Evolutionary conservation across 2,888 invertebrate genomes (phyloP).

Genomic region (Mythimna lalbum): DNA sequence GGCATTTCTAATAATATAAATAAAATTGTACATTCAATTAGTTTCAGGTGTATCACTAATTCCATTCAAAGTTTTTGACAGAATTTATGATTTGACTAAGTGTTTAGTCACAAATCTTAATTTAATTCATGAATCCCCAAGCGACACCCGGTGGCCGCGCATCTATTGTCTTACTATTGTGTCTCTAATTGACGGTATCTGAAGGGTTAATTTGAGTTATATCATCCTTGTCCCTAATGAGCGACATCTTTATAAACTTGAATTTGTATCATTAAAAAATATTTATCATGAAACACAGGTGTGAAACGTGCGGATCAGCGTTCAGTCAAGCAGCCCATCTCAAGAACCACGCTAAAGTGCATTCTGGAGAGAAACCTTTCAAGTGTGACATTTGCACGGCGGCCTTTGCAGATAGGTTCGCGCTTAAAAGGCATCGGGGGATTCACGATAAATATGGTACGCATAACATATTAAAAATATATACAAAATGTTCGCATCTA

Average conservation of each 20-base stretch:
- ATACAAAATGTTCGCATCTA: background rate
- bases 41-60: too few relatives aligned
- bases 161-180: too few relatives aligned
- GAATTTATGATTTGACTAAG: too few relatives aligned
- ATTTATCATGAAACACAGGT: conserved; percentile 85
- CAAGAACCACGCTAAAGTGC: conserved; percentile 96
- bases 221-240: too few relatives aligned
- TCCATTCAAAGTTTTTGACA: too few relatives aligned
- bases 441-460: conserved; percentile 97
- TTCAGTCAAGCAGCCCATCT: conserved; percentile 97
- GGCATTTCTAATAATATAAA: too few relatives aligned
- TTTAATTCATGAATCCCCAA: too few relatives aligned
- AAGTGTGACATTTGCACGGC: conserved; percentile 96
- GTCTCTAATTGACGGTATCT: too few relatives aligned
- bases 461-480: conserved; percentile 12
- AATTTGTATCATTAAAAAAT: background rate
- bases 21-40: too few relatives aligned
- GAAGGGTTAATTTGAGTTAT: too few relatives aligned
- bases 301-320: conserved; percentile 96
- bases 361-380: conserved; percentile 95
- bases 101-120: too few relatives aligned
- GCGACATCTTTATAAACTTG: background rate
- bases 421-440: conserved; percentile 95
- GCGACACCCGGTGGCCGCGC: too few relatives aligned
- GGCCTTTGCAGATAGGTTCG: conserved; percentile 96